These are phyloP conservation scores for Sinelater perroti DNA, from an alignment of 2,888 invertebrate genomes.

Conservation along the genomic window DNA sequence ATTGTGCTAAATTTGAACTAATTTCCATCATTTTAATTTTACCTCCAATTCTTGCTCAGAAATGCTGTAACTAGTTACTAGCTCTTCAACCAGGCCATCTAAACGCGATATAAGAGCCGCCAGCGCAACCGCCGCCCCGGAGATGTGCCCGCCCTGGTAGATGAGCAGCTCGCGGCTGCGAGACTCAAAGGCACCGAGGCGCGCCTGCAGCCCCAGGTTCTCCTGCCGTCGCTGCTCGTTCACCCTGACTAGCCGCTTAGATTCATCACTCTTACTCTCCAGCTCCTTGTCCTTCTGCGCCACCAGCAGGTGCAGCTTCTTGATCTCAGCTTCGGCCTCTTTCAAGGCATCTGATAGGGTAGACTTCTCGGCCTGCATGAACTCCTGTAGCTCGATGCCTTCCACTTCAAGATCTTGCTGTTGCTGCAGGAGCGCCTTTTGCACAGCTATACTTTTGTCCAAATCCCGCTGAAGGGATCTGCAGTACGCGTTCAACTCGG, in stretches of 20 bases:
- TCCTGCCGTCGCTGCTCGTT: constrained; percentile 83
- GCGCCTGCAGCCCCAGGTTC: constrained; percentile 71
- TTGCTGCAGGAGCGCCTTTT: constrained; percentile 75
- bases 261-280: constrained; percentile 75
- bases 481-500: constrained; percentile 74
- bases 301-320: constrained; percentile 51
- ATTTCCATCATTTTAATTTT: constrained; percentile 30
- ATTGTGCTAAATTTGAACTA: neutral
- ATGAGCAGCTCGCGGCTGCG: constrained; percentile 71
- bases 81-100: constrained; percentile 75
- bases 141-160: constrained; percentile 75
- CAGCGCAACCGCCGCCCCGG: constrained; percentile 74
- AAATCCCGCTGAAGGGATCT: constrained; percentile 75
- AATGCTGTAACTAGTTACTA: constrained; percentile 77
- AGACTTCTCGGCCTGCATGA: constrained; percentile 85
- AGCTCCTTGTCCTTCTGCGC: constrained; percentile 66
- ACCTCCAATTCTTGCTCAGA: constrained; percentile 80
- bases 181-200: constrained; percentile 70
- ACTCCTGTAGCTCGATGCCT: constrained; percentile 85
- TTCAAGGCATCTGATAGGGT: constrained; percentile 81
- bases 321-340: constrained; percentile 76
- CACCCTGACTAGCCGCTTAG: constrained; percentile 78
- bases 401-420: constrained; percentile 82
- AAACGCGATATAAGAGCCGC: constrained; percentile 75
- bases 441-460: constrained; percentile 73